phyloP scores from a whole-genome alignment of 1,140 invertebrate species.

The Drosophila tristis region DNA sequence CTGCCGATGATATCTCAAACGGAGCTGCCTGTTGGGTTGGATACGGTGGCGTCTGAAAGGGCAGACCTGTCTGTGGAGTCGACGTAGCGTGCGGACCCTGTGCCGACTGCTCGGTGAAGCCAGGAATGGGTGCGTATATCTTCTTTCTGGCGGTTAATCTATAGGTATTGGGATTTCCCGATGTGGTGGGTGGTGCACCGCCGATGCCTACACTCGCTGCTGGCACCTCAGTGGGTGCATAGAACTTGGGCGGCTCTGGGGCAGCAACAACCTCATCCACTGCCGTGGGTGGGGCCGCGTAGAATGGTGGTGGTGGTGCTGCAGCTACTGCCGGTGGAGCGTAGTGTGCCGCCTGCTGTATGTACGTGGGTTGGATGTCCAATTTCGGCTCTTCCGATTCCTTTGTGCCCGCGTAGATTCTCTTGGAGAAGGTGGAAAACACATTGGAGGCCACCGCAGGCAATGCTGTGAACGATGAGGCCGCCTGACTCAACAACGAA shows the following conservation, averaged over 20 bases:
- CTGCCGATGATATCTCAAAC: neutral
- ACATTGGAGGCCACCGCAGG: constrained; percentile 86
- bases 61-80: constrained; percentile 10
- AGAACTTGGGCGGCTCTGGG: constrained; percentile 78
- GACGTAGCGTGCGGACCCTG: constrained; percentile 5
- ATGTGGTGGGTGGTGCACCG: constrained; percentile 58
- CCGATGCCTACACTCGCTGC: constrained; percentile 18
- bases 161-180: constrained; percentile 84
- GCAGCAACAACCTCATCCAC: constrained; percentile 27
- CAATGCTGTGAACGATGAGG: constrained; percentile 86
- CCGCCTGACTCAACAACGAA: constrained; percentile 84
- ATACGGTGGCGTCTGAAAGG: constrained; percentile 63
- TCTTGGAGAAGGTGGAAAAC: constrained; percentile 86
- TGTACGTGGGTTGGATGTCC: constrained; percentile 75
- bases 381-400: constrained; percentile 61
- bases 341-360: constrained; percentile 58
- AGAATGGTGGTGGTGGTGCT: constrained; percentile 54
- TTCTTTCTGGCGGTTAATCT: constrained; percentile 86
- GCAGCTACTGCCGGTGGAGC: constrained; percentile 18
- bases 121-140: constrained; percentile 86
- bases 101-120: constrained; percentile 76
- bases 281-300: constrained; percentile 49
- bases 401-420: constrained; percentile 74
- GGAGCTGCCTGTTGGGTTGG: constrained; percentile 24
- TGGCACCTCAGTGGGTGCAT: constrained; percentile 74